These are phyloP conservation scores for Gorsachius goisagi DNA, from an alignment of 2,113 vertebrate genomes.

Conservation along the genomic window DNA sequence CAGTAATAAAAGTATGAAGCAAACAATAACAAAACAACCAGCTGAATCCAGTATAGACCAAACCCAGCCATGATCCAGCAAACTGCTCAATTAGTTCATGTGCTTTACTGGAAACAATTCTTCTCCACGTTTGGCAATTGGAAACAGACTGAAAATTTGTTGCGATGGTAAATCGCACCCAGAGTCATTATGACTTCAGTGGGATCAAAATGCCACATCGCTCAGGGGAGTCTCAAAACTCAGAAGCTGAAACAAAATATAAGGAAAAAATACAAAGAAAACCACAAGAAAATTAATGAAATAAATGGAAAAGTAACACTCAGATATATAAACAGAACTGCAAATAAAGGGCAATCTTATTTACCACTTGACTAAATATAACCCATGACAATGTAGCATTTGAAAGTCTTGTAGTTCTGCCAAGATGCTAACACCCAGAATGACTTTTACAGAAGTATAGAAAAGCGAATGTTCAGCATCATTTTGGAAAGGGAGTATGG, in stretches of 20 bases:
- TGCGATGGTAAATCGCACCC: neutral
- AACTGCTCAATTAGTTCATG: neutral
- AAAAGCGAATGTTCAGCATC: neutral
- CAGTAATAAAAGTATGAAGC: neutral
- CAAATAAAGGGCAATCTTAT: neutral
- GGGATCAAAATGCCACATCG: neutral
- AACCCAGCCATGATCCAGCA: neutral
- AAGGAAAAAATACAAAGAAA: neutral
- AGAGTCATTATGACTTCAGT: neutral
- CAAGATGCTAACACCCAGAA: neutral
- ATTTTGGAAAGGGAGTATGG: neutral
- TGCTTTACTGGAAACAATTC: neutral
- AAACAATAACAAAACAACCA: neutral
- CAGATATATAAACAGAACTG: neutral
- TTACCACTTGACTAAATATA: neutral
- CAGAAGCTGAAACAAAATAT: neutral
- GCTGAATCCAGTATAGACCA: neutral
- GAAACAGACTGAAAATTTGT: slow-evolving; percentile 21
- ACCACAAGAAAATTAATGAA: neutral
- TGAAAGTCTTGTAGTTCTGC: neutral
- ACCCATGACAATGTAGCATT: neutral
- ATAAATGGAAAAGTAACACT: neutral
- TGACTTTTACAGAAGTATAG: neutral
- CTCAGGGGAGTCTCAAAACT: neutral
- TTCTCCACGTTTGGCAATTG: neutral